Base-by-base conservation (phyloP, 2,888 invertebrate genomes). In the Allacma fusca region DNA sequence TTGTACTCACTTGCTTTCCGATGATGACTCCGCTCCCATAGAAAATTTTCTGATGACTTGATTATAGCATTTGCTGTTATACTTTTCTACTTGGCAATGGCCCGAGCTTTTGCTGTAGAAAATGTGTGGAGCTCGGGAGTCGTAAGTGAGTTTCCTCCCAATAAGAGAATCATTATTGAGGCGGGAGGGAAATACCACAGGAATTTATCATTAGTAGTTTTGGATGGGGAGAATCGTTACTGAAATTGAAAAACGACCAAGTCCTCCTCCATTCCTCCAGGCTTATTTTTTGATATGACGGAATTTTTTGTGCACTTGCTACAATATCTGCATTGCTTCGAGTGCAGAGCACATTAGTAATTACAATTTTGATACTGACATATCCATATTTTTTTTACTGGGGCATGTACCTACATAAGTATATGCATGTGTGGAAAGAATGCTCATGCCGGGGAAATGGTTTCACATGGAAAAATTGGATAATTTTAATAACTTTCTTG, bases 1-100 rank as follows among this genome's bases (percentile, higher is more conserved):
- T 40, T 16, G 67, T 34, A 34, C n/a, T 44, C 9, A 12, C 16
- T 50, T 50, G n/a, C 50, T n/a, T 2, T 2, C 4, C 9, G 50
- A 13, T 50, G 50, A 50, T 23, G 28, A 59, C 40, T 29, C 7
- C 26, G 26, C 50, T 43, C 26, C 19, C 19, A 16, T 50, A 50
- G 50, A 57, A 28, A 28, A 59, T 29, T 57, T 73, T n/a, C 23
- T 73, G 73, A 73, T 73, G 73, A 73, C 73, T 73, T 73, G 73
- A 73, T 73, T 73, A 73, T 59, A 16, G 50, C 50, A n/a, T n/a
- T 50, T n/a, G n/a, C 2, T 12, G 50, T 34, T 34, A 34, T 34
- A 34, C 34, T 34, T 34, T 34, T 34, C 5, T n/a, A n/a, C n/a
- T n/a, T n/a, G n/a, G n/a, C n/a, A n/a, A n/a, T n/a, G n/a, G n/a